Base-by-base conservation (phyloP, 2,797 vertebrate species). In the Serranus cabrilla region DNA sequence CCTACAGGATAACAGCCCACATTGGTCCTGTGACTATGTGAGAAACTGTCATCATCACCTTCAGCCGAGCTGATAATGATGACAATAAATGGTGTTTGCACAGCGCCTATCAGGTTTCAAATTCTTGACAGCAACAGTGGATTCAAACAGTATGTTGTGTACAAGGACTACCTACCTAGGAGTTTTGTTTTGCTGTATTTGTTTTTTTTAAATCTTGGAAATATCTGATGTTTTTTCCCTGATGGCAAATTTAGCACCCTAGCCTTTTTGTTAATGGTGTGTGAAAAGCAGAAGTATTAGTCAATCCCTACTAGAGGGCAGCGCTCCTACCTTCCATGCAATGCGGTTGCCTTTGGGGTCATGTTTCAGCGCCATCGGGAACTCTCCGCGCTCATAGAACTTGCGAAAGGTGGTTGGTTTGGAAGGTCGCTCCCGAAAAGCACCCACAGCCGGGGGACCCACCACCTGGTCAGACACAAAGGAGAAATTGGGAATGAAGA, bases 301-400 rank as follows among this genome's bases (percentile, higher is more conserved):
- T 39, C 11, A 57, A 11, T 17, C 27, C 7, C 25, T 40, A 52
- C 7, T 17, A 39, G 11, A 70, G 7, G 23, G 18, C 34, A 69
- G 68, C 4, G 2, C 10, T 17, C 82, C 57, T 94, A 96, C 95
- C 94, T 95, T 95, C 95, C 95, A 96, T 14, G 89, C 86, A 17
- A 95, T 95, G 50, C 85, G 85, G 66, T 94, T 94, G 31, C 94
- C 91, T 74, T 83, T 94, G 60, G 81, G 65, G 72, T 90, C 85
- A 4, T 95, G 93, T 42, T 89, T 78, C 86, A 96, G 80, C 0
- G 87, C 89, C 11, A 96, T 91, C 2, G 97, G 97, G 89, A 98
- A 96, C 84, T 97, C 96, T 74, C 97, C 96, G 6, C 96, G 92
- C 37, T 99, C 96, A n/a, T 98, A 99, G 91, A 96, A 96, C 89